phyloP scores from a whole-genome alignment of 2,888 invertebrate genomes.

The Metalampra italica region DNA sequence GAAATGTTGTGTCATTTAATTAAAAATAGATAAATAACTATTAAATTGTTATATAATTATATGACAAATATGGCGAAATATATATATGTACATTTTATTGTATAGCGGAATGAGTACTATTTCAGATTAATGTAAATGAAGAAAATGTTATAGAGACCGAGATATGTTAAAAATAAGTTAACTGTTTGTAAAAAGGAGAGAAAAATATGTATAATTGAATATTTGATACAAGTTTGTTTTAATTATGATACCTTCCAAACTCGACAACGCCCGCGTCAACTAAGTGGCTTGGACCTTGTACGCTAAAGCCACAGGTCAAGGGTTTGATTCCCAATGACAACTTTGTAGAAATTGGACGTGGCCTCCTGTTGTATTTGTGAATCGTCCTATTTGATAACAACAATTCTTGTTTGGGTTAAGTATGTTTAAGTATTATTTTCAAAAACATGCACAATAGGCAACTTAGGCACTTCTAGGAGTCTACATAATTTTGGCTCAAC shows the following conservation, averaged over 20 bases:
- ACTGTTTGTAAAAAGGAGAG: conserved; percentile 77
- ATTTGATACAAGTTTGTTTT: conserved; percentile 68
- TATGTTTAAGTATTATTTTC: no score
- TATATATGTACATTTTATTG: conserved; percentile 71
- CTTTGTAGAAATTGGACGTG: no score
- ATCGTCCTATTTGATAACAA: no score
- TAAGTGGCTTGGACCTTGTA: no score
- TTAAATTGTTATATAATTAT: conserved; percentile 67
- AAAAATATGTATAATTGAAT: conserved; percentile 76
- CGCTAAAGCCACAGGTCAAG: background rate
- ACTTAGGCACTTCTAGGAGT: no score
- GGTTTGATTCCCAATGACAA: background rate
- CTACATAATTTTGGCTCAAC: no score
- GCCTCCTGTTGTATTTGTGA: no score
- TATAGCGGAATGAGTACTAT: conserved; percentile 74
- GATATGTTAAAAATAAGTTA: conserved; percentile 75
- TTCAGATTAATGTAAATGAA: conserved; percentile 73
- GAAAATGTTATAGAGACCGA: conserved; percentile 70
- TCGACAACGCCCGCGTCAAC: background rate
- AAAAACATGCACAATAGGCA: no score
- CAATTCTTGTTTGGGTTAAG: no score
- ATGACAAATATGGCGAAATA: conserved; percentile 66
- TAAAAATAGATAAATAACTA: conserved; percentile 55
- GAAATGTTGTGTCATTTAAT: conserved; percentile 72
- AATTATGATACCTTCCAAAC: conserved; percentile 28